These are phyloP conservation scores for Osmoderma eremita DNA, from an alignment of 2,888 invertebrate genomes.

Conservation along the genomic window DNA sequence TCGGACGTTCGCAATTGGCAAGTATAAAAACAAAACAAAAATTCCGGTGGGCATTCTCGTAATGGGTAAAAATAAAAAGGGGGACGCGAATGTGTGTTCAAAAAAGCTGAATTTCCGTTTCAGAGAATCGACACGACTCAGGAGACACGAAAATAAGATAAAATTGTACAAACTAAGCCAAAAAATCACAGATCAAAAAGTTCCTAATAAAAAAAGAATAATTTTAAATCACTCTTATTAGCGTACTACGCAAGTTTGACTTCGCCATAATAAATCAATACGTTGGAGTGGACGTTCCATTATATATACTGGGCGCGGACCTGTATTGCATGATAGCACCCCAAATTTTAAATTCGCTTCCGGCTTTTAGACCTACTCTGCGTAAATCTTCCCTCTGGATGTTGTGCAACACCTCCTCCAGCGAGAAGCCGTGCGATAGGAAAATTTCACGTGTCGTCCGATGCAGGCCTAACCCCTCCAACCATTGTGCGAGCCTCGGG, in stretches of 20 bases:
- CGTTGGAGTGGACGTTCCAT: slow-evolving; percentile 22
- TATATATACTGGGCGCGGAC: slow-evolving; percentile 9
- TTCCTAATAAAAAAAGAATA: neutral
- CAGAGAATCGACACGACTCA: slow-evolving; percentile 1
- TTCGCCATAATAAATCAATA: neutral
- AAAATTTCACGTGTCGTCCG: slow-evolving; percentile 74
- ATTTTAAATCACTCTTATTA: slow-evolving; percentile 6
- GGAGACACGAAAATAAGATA: neutral
- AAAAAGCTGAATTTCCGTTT: no score
- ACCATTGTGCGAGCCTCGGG: slow-evolving; percentile 76
- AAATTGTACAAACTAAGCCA: slow-evolving; percentile 18
- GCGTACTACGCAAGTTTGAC: neutral
- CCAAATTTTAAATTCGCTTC: slow-evolving; percentile 87
- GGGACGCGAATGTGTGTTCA: neutral
- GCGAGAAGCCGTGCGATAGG: slow-evolving; percentile 78
- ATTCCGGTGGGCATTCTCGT: no score
- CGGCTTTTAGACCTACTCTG: slow-evolving; percentile 81
- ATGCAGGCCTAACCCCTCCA: slow-evolving; percentile 75
- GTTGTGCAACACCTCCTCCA: slow-evolving; percentile 81
- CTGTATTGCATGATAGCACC: slow-evolving; percentile 75
- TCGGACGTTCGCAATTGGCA: no score
- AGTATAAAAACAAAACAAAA: no score
- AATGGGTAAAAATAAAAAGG: neutral
- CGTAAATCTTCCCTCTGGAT: slow-evolving; percentile 85
- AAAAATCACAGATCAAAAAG: slow-evolving; percentile 20